Percentiles rank a stretch among this genome's conserved stretches.
phyloP scores from a whole-genome alignment of 2,888 invertebrate genomes.

The Deilephila elpenor region DNA sequence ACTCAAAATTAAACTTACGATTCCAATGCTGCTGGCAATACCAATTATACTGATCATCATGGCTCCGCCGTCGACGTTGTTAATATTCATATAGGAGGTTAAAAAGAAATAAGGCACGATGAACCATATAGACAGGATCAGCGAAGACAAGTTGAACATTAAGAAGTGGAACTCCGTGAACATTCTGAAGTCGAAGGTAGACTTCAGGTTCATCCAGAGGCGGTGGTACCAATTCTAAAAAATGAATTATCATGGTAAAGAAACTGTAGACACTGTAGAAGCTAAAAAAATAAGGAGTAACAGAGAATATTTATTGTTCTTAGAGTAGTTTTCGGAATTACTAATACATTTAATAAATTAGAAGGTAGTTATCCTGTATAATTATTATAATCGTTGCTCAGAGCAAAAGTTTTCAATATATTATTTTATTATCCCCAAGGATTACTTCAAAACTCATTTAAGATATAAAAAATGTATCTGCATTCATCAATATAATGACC shows the following conservation, averaged over 20 bases:
- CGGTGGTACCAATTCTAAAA: constrained; percentile 90
- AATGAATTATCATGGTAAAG: constrained; percentile 37
- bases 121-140: constrained; percentile 95
- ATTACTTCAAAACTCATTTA: too few relatives aligned
- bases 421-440: too few relatives aligned
- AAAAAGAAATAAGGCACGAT: constrained; percentile 97
- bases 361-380: too few relatives aligned
- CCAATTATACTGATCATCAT: constrained; percentile 94
- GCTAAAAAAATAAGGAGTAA: too few relatives aligned
- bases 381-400: too few relatives aligned
- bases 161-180: constrained; percentile 92
- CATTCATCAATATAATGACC: too few relatives aligned
- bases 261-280: too few relatives aligned
- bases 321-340: too few relatives aligned
- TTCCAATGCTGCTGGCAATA: constrained; percentile 94
- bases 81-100: constrained; percentile 84
- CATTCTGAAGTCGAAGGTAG: constrained; percentile 91
- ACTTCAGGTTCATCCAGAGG: constrained; percentile 86
- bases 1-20: constrained; percentile 82
- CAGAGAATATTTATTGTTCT: too few relatives aligned
- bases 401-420: too few relatives aligned
- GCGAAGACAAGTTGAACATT: constrained; percentile 92
- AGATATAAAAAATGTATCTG: too few relatives aligned
- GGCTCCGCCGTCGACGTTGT: constrained; percentile 88
- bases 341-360: too few relatives aligned